These are phyloP conservation scores for Rhyacophila evoluta DNA, from an alignment of 2,888 invertebrate genomes.

Conservation along the genomic window DNA sequence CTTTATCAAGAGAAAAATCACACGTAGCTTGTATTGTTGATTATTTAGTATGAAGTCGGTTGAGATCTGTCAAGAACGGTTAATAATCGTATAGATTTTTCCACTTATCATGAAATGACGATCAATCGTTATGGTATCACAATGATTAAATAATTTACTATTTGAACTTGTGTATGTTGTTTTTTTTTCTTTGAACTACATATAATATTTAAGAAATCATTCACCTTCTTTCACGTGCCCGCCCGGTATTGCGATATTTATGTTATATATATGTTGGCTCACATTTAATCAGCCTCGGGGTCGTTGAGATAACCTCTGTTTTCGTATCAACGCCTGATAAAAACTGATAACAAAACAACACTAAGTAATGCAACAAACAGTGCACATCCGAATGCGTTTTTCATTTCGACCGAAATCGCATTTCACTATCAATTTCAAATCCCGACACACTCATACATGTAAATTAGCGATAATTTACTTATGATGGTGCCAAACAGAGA, in stretches of 20 bases:
- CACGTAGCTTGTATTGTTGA: too few species aligned
- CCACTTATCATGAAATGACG: too few species aligned
- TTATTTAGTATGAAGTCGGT: too few species aligned
- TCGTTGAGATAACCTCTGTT: constrained; percentile 5
- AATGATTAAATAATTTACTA: too few species aligned
- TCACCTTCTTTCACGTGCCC: background rate
- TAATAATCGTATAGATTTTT: too few species aligned
- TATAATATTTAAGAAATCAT: too few species aligned
- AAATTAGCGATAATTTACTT: background rate
- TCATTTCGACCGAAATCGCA: background rate
- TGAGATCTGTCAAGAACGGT: too few species aligned
- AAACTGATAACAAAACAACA: background rate
- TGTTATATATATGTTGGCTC: background rate
- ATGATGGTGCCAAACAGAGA: background rate
- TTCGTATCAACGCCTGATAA: constrained; percentile 5
- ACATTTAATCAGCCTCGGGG: background rate
- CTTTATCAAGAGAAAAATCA: too few species aligned
- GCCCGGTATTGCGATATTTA: background rate
- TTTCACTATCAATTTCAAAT: background rate
- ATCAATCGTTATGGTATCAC: too few species aligned
- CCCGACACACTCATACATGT: too few species aligned
- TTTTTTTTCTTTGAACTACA: too few species aligned
- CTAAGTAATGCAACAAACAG: background rate
- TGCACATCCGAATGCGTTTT: background rate
- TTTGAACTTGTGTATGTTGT: too few species aligned